phyloP scores from a whole-genome alignment of 2,113 vertebrate genomes.

The Budorcas taxicolor region DNA sequence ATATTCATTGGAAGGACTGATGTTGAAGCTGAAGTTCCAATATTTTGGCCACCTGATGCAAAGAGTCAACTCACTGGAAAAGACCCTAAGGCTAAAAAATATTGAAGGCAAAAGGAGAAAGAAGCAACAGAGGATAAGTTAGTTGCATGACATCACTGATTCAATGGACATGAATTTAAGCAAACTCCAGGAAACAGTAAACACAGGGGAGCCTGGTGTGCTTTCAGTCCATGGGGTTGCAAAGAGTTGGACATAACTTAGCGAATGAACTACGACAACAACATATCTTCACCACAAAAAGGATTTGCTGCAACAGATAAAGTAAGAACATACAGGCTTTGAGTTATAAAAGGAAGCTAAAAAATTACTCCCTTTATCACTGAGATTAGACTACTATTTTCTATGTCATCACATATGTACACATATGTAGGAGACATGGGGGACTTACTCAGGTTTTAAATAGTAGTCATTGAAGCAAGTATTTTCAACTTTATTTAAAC shows the following conservation, averaged over 20 bases:
- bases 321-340: background rate
- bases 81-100: background rate
- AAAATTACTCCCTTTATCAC: background rate
- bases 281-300: background rate
- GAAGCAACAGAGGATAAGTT: background rate
- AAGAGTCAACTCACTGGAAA: background rate
- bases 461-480: background rate
- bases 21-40: background rate
- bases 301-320: background rate
- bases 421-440: fast-evolving
- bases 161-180: background rate
- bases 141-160: background rate
- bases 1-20: background rate
- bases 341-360: background rate
- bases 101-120: background rate
- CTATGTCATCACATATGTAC: background rate
- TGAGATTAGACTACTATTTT: background rate
- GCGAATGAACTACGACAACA: fast-evolving
- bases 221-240: background rate
- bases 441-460: background rate
- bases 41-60: background rate
- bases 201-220: background rate
- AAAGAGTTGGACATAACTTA: background rate
- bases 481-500: background rate
- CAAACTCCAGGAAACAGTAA: background rate